A percentile compares a stretch with the other conserved stretches of the same genome.
These are phyloP conservation scores for Dipodomys merriami DNA, from an alignment of 2,113 vertebrate genomes.

Conservation along the genomic window DNA sequence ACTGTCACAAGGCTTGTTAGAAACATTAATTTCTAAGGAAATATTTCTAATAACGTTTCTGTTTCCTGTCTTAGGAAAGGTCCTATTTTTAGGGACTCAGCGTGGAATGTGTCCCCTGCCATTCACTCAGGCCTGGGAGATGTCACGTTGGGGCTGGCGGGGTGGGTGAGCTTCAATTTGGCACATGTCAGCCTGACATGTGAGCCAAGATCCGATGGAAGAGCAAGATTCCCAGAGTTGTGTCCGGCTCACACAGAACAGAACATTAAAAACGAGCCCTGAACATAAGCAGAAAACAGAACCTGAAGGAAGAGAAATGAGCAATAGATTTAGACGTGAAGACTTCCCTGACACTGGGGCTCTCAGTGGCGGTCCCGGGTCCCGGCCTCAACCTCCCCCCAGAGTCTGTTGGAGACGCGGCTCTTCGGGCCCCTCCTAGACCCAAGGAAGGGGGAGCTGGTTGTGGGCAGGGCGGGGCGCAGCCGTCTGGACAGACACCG, in stretches of 20 bases:
- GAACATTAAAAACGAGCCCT: not conserved
- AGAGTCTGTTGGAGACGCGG: not conserved
- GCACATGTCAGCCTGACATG: not conserved
- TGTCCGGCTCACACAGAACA: not conserved
- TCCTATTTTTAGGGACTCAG: not conserved
- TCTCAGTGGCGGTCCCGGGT: not conserved
- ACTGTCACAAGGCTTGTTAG: not conserved
- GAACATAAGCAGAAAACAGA: slow-evolving; percentile 14
- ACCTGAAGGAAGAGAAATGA: not conserved
- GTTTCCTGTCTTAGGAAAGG: not conserved
- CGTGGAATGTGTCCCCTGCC: not conserved
- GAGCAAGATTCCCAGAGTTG: not conserved
- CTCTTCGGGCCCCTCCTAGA: not conserved
- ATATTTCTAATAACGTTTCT: slow-evolving; percentile 3
- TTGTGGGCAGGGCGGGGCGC: not conserved
- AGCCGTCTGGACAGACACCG: not conserved
- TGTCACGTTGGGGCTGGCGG: not conserved
- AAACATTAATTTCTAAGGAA: slow-evolving; percentile 31
- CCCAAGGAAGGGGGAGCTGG: too few species aligned
- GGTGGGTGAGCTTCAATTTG: not conserved
- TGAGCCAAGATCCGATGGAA: not conserved
- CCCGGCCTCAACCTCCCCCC: not conserved
- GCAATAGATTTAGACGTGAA: not conserved
- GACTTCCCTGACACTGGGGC: not conserved
- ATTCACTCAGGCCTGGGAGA: fast-evolving